Evolutionary conservation across 2,113 vertebrate genomes (phyloP).

Genomic region (Tamias sibiricus): DNA sequence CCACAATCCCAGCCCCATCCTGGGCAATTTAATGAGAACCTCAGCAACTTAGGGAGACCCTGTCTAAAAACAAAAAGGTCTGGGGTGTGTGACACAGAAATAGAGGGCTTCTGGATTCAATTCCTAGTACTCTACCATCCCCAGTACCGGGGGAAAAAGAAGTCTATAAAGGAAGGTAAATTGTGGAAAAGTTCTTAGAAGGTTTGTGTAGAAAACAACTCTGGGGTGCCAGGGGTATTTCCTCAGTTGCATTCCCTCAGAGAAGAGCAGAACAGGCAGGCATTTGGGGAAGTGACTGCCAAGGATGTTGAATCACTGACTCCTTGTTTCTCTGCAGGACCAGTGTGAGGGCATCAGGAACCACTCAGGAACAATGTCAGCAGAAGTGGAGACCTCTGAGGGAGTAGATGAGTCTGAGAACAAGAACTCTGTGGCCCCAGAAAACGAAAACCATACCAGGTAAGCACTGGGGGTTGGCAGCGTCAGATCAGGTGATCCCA

Average conservation of each 20-base stretch:
- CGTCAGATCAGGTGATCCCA: background rate
- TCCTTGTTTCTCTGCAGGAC: conserved; percentile 61
- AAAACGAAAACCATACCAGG: conserved; percentile 75
- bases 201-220: background rate
- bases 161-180: background rate
- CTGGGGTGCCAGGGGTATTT: background rate
- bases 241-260: background rate
- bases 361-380: conserved; percentile 57
- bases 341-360: background rate
- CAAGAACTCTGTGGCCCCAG: conserved; percentile 43
- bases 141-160: background rate
- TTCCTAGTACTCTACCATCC: too few species aligned
- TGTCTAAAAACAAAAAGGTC: too few species aligned
- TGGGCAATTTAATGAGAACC: too few species aligned
- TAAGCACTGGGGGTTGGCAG: conserved; percentile 60
- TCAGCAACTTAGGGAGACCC: too few species aligned
- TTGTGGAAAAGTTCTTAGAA: background rate
- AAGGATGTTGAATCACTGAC: background rate
- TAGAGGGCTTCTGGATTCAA: too few species aligned
- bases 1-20: too few species aligned
- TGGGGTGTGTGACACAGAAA: too few species aligned
- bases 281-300: background rate
- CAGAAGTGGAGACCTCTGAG: conserved; percentile 77
- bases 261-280: background rate
- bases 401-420: conserved; percentile 77